Conservation (phyloP, 2,888 invertebrate species). For the Chymomyza procnemis region DNA sequence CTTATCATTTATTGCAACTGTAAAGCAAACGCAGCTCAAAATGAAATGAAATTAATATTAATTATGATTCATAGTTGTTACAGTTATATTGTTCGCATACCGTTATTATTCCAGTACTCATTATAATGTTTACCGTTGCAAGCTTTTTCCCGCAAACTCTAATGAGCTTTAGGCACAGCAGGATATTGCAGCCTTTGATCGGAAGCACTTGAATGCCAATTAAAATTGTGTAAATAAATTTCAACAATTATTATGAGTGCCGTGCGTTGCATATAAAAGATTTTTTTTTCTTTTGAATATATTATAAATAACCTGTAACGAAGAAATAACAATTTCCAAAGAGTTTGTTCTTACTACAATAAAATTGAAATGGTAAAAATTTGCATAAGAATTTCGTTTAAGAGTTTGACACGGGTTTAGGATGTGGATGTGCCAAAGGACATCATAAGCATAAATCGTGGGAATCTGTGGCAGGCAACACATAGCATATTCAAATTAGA, state of each 20-base stretch:
- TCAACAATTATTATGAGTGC: conserved; percentile 56
- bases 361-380: background rate
- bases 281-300: no score
- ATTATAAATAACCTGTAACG: background rate
- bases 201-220: conserved; percentile 68
- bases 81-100: conserved; percentile 20
- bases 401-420: conserved; percentile 50
- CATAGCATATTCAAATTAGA: conserved; percentile 60
- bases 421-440: conserved; percentile 6
- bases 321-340: background rate
- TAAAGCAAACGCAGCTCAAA: conserved; percentile 3
- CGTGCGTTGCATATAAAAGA: background rate
- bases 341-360: background rate
- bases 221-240: conserved; percentile 70
- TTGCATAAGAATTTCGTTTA: conserved; percentile 6
- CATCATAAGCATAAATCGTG: conserved; percentile 66
- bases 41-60: conserved; percentile 41
- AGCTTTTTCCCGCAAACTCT: background rate
- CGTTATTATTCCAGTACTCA: conserved; percentile 39
- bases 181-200: conserved; percentile 53
- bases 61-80: conserved; percentile 24
- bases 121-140: conserved; percentile 7
- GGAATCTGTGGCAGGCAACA: conserved; percentile 38
- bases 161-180: conserved; percentile 35
- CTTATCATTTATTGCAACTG: conserved; percentile 10